These are phyloP conservation scores for Byasa hedistus DNA, from an alignment of 2,888 invertebrate species.

Conservation along the genomic window DNA sequence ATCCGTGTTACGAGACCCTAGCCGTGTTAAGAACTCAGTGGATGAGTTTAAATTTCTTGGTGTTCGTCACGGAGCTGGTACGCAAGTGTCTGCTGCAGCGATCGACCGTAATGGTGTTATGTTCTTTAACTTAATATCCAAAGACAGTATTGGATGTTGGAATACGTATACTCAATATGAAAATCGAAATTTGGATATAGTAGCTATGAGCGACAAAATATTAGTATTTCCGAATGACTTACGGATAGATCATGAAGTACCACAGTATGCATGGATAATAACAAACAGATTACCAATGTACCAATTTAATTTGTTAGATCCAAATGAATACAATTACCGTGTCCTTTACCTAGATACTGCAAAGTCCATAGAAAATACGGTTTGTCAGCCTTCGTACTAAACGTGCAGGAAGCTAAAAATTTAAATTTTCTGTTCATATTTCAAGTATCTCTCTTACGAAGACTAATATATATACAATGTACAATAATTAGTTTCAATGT, in stretches of 20 bases:
- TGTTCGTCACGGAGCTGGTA: conserved; percentile 78
- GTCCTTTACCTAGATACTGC: conserved; percentile 84
- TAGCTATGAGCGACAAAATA: conserved; percentile 82
- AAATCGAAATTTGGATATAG: conserved; percentile 81
- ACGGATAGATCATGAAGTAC: conserved; percentile 85
- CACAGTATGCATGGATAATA: conserved; percentile 87
- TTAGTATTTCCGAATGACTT: conserved; percentile 90
- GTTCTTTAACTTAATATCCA: conserved; percentile 89
- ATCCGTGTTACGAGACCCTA: conserved; percentile 84
- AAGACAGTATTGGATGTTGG: conserved; percentile 91
- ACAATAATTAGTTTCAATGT: no score
- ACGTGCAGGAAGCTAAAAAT: background rate
- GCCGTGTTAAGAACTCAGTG: conserved; percentile 58
- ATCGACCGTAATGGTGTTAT: conserved; percentile 87
- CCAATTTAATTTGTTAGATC: conserved; percentile 84
- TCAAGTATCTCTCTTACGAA: no score
- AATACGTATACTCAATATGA: conserved; percentile 87
- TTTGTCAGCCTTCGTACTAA: conserved; percentile 79
- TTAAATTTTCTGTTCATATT: no score
- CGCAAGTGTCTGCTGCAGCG: conserved; percentile 88
- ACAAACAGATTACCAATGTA: conserved; percentile 88
- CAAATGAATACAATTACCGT: conserved; percentile 85
- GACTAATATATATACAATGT: no score
- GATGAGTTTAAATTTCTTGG: conserved; percentile 68
- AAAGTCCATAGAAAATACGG: conserved; percentile 81